Conservation (phyloP, 2,113 vertebrate genomes). For the Hemiprocne comata region DNA sequence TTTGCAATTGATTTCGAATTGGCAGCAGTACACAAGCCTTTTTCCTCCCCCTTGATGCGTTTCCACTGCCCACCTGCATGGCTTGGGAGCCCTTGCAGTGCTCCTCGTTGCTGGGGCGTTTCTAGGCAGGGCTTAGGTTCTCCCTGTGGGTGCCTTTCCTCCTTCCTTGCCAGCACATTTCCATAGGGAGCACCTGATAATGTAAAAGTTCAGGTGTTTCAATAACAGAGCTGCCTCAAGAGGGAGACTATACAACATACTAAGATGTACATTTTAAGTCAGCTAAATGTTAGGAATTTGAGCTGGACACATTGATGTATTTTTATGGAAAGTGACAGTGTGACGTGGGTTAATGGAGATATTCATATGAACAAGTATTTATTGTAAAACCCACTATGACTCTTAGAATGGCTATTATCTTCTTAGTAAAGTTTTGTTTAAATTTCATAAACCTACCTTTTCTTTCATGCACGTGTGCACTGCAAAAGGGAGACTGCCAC, state of each 20-base stretch:
- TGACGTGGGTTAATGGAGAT: neutral
- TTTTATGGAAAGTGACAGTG: neutral
- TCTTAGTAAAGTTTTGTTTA: neutral
- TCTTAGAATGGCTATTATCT: neutral
- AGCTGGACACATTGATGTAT: neutral
- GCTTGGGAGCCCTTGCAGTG: neutral
- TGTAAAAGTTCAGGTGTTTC: neutral
- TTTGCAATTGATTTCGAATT: neutral
- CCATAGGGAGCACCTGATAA: fast-evolving
- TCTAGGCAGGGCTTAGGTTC: neutral
- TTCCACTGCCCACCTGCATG: neutral
- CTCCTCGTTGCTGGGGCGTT: fast-evolving
- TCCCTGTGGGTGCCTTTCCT: neutral
- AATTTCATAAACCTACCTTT: neutral
- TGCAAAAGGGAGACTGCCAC: neutral
- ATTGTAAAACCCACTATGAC: neutral
- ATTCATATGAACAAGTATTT: neutral
- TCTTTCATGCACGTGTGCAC: neutral
- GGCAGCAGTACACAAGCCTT: neutral
- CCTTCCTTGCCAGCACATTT: neutral
- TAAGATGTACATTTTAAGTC: neutral
- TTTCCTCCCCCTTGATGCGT: neutral
- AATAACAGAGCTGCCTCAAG: neutral
- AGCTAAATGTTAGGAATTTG: neutral
- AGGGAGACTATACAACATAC: fast-evolving